These are phyloP conservation scores for Paratrypauchen microcephalus DNA, from an alignment of 2,797 vertebrate genomes.

Conservation along the genomic window DNA sequence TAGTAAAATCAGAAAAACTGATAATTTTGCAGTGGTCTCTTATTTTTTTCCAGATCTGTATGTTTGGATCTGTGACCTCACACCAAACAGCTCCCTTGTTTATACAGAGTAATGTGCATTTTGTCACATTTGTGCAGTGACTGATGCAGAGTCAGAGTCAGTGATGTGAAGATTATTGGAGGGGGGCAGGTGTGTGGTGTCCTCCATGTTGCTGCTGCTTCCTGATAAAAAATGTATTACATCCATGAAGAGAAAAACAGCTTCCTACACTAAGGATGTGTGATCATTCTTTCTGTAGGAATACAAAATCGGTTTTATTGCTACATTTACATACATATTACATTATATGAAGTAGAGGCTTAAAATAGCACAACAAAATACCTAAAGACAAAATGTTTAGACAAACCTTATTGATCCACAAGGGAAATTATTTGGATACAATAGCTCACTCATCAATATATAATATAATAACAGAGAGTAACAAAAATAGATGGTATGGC, in stretches of 20 bases:
- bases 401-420: too few species aligned
- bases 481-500: too few species aligned
- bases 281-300: background rate
- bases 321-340: background rate
- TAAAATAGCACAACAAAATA: background rate
- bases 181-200: conserved; percentile 53
- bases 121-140: conserved; percentile 20
- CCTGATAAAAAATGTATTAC: conserved; percentile 17
- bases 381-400: background rate
- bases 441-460: too few species aligned
- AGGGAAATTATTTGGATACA: too few species aligned
- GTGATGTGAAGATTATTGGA: conserved; percentile 19
- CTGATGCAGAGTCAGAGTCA: conserved; percentile 30
- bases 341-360: background rate
- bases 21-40: too few species aligned
- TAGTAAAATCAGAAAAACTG: too few species aligned
- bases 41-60: too few species aligned
- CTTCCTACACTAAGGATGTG: conserved; percentile 5
- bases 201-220: conserved; percentile 14
- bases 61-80: background rate
- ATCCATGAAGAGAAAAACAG: conserved; percentile 2
- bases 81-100: background rate
- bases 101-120: background rate
- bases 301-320: background rate
- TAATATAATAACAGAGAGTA: too few species aligned